These are phyloP conservation scores for Rapana venosa DNA, from an alignment of 2,888 invertebrate species.

Conservation along the genomic window DNA sequence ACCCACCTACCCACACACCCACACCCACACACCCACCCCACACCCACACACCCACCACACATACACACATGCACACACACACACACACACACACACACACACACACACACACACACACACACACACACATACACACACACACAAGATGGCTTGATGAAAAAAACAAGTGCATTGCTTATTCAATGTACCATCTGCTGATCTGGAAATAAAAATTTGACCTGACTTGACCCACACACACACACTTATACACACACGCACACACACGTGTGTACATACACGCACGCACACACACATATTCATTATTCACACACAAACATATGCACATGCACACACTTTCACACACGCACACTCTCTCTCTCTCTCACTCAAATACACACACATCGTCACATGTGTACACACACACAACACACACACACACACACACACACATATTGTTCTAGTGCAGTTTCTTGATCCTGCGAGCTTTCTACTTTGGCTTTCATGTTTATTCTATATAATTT, in stretches of 20 bases:
- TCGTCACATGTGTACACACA: background rate
- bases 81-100: background rate
- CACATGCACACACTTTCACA: conserved; percentile 33
- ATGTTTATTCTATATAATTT: too few relatives aligned
- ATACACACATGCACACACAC: background rate
- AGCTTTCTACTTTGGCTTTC: too few relatives aligned
- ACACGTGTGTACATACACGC: background rate
- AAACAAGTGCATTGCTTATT: too few relatives aligned
- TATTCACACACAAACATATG: background rate
- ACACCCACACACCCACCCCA: too few relatives aligned
- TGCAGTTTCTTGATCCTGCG: too few relatives aligned
- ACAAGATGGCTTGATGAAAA: too few relatives aligned
- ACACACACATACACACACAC: background rate
- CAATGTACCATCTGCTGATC: too few relatives aligned
- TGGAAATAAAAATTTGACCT: too few relatives aligned
- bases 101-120: background rate
- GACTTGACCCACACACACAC: background rate
- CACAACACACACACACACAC: background rate
- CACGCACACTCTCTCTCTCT: conserved; percentile 13
- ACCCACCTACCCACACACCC: too few relatives aligned
- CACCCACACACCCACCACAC: too few relatives aligned
- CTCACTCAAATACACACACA: background rate
- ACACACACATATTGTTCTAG: background rate
- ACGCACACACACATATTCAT: too few relatives aligned
- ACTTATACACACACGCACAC: background rate